Conservation (phyloP, 2,888 invertebrate genomes). For the Dysmachus trigonus region DNA sequence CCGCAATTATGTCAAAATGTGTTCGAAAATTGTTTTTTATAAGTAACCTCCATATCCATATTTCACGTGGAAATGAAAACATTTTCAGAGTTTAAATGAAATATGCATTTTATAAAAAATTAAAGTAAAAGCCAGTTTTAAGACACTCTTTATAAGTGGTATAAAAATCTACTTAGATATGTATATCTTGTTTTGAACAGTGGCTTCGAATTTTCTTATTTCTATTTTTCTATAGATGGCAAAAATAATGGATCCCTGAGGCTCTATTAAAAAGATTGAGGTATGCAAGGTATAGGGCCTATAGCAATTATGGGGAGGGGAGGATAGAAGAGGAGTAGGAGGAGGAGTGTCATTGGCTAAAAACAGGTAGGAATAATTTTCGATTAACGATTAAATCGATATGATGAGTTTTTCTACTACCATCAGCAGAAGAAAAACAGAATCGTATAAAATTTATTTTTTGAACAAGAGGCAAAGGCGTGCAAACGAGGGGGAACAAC, state of each 20-base stretch:
- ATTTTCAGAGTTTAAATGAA: too few relatives aligned
- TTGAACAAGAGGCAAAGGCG: neutral
- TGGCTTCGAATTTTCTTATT: too few relatives aligned
- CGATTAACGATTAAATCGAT: neutral
- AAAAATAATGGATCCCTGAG: neutral
- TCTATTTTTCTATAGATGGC: too few relatives aligned
- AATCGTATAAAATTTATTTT: neutral
- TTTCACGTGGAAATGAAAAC: too few relatives aligned
- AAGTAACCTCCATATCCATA: too few relatives aligned
- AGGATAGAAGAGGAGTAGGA: neutral
- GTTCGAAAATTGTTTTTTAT: too few relatives aligned
- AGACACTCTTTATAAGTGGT: too few relatives aligned
- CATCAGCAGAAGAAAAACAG: neutral
- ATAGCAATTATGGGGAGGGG: neutral
- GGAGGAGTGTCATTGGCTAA: neutral
- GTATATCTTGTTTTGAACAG: too few relatives aligned
- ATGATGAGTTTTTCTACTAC: neutral
- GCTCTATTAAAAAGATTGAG: neutral
- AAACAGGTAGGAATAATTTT: neutral
- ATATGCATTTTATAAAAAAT: too few relatives aligned
- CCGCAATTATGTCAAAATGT: too few relatives aligned
- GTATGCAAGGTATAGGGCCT: neutral
- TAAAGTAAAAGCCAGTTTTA: too few relatives aligned
- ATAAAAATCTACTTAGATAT: too few relatives aligned
- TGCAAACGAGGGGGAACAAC: neutral